Percentiles rank a stretch among this genome's conserved stretches.
These are phyloP conservation scores for Nerophis ophidion DNA, from an alignment of 2,113 vertebrate species.

Conservation along the genomic window DNA sequence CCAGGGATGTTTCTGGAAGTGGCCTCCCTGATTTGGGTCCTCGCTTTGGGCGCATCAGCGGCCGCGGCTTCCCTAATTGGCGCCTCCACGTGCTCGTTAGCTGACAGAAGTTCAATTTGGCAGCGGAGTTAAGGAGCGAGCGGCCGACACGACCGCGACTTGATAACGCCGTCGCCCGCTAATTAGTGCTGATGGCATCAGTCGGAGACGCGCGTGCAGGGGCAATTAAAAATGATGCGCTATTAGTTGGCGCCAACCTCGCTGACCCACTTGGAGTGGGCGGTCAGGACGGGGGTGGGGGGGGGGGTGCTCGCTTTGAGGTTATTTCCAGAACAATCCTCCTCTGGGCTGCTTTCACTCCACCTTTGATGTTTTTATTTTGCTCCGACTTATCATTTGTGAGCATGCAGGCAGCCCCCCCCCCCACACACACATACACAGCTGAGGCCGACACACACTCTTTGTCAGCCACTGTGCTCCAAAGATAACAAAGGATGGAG, in stretches of 20 bases:
- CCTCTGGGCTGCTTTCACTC: constrained; percentile 19
- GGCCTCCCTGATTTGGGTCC: constrained; percentile 14
- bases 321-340: constrained; percentile 35
- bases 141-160: constrained; percentile 26
- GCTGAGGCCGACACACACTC: neutral
- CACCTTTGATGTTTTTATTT: constrained; percentile 37
- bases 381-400: constrained; percentile 18
- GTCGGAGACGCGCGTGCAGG: constrained; percentile 52
- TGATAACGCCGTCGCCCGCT: constrained; percentile 54
- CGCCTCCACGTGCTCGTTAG: constrained; percentile 41
- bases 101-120: constrained; percentile 55
- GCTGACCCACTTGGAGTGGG: constrained; percentile 43
- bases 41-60: constrained; percentile 42
- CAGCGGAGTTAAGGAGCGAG: constrained; percentile 25
- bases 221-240: constrained; percentile 60
- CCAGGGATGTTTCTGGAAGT: too few species aligned
- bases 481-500: constrained; percentile 36
- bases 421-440: constrained; percentile 3
- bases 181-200: constrained; percentile 63
- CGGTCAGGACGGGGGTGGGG: constrained; percentile 21
- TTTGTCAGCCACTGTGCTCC: constrained; percentile 16
- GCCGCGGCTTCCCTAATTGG: constrained; percentile 59
- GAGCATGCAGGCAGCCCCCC: neutral
- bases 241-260: constrained; percentile 46
- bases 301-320: constrained; percentile 28